Base-by-base conservation (phyloP, 2,888 invertebrate species). In the Herminia tarsipennalis region DNA sequence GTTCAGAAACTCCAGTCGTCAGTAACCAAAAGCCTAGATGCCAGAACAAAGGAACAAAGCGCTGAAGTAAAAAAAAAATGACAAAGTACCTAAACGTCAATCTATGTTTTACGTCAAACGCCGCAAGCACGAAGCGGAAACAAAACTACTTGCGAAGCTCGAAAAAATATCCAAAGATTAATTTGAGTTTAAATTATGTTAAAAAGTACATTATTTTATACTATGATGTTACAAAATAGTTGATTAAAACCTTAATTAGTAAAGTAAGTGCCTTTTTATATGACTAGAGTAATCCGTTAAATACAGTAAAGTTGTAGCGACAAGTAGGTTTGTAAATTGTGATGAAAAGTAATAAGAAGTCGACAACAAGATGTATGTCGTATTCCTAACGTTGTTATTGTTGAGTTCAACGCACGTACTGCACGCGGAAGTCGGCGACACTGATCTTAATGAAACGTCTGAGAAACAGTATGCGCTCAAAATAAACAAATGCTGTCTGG, bases 401-500 rank as follows among this genome's bases (percentile, higher is more conserved):
- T 53, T 92, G 28, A 70, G 66, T 57, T 56, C 64, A 53, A 52
- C 58, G 46, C 63, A 53, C 29, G 56, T 47, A 46, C 28, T 68
- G 38, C 37, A 55, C 29, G 79, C 76, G 34, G 76, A 75, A 67
- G 74, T 78, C 20, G 63, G 84, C 66, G 69, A 92, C 57, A 72
- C 86, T 68, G 67, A 93, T 80, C 73, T 92, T 66, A 82, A 93
- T 78, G 73, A 91, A 71, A 43, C 93, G 73, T 80, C 91, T 1
- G 90, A 86, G 45, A 80, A 84, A 66, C 81, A 86, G 28, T 80
- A 91, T 59, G 79, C 86, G 12, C 86, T 95, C 16, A 90, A 91
- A 67, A 93, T 97, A 57, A 95, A 95, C 75, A 97, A 97, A 92
- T 97, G 97, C 76, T 97, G 97, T 82, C 95, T 95, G 74, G 83